phyloP scores from a whole-genome alignment of 2,113 vertebrate species.

The Alligator mississippiensis region DNA sequence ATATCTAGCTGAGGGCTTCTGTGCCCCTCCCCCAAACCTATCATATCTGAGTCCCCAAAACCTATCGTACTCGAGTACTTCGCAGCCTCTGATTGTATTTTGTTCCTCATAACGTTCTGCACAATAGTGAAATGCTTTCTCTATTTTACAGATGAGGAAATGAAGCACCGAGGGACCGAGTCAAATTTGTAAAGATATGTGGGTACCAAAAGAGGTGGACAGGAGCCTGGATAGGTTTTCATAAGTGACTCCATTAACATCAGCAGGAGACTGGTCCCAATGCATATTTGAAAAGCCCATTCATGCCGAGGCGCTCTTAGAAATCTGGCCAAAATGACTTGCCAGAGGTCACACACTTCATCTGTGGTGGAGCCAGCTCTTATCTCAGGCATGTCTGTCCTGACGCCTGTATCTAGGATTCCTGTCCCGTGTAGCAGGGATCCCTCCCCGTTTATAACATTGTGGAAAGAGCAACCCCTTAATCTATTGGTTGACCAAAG shows the following conservation, averaged over 20 bases:
- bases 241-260: too few species aligned
- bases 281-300: too few species aligned
- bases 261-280: too few species aligned
- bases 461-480: background rate
- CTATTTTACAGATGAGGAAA: background rate
- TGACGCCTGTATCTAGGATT: background rate
- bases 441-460: background rate
- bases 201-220: too few species aligned
- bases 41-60: background rate
- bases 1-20: too few species aligned
- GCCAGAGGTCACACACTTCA: background rate
- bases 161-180: background rate
- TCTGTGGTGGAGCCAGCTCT: background rate
- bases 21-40: too few species aligned
- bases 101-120: background rate
- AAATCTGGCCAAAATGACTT: too few species aligned
- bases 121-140: background rate
- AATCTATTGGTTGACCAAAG: background rate
- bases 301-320: too few species aligned
- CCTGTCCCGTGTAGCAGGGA: background rate
- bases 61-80: background rate
- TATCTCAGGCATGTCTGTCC: background rate
- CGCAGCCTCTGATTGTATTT: background rate
- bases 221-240: too few species aligned
- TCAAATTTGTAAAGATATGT: background rate